phyloP scores from a whole-genome alignment of 2,888 invertebrate genomes.

The Spilarctia lutea region DNA sequence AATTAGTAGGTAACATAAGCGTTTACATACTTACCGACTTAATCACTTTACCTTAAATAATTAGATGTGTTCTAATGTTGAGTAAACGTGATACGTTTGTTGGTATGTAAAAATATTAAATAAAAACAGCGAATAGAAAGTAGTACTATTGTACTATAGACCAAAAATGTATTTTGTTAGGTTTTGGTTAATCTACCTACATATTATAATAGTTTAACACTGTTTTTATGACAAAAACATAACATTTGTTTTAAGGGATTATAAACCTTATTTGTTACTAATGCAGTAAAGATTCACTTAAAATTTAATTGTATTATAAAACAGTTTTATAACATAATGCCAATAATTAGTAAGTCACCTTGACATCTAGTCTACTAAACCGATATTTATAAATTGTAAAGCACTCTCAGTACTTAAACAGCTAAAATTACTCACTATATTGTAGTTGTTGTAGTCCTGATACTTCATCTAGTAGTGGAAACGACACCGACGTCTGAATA shows the following conservation, averaged over 20 bases:
- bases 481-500: conserved; percentile 53
- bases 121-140: conserved; percentile 21
- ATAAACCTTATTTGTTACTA: too few species aligned
- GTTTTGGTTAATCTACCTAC: too few species aligned
- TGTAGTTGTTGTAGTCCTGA: conserved; percentile 38
- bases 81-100: conserved; percentile 31
- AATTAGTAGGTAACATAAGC: conserved; percentile 23
- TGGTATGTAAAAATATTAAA: conserved; percentile 35
- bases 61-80: conserved; percentile 39
- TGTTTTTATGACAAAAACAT: too few species aligned
- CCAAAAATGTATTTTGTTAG: too few species aligned
- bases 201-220: too few species aligned
- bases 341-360: background rate
- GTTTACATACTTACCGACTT: conserved; percentile 36
- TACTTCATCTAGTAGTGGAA: conserved; percentile 50
- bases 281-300: too few species aligned
- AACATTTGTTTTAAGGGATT: too few species aligned
- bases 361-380: too few species aligned
- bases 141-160: conserved; percentile 9
- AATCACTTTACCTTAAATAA: conserved; percentile 33
- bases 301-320: background rate
- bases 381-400: conserved; percentile 24
- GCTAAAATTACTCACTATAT: conserved; percentile 24
- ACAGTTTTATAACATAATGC: background rate
- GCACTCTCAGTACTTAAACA: conserved; percentile 26